Evolutionary conservation across 2,888 invertebrate genomes (phyloP), one percentile per base, ranked within the genome.

Genomic region (Myopa testacea): DNA sequence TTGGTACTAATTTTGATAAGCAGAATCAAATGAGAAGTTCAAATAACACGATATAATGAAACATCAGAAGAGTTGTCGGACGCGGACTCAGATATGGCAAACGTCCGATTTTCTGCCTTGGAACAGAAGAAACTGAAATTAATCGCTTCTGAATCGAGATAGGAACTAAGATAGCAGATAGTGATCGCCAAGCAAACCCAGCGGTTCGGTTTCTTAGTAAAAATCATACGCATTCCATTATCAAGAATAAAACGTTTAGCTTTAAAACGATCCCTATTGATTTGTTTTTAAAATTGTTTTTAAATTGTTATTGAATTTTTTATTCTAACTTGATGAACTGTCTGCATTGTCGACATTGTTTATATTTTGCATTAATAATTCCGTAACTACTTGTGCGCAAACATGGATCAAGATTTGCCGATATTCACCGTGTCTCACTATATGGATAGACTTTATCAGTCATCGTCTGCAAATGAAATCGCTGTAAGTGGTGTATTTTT

Each of bases 371-470:
- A 16, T 38, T 37, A 50, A 71, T 14, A 16, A 71, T 38, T 34
- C 65, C 26, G 19, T 72, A 16, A 62, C 52, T 73, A 73, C 55
- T 8, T 63, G 58, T 75, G 52, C 70, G n/a, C 67, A 55, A 78
- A 70, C 71, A 88, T 87, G 86, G 79, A 76, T 34, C 82, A 85
- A 73, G 81, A 82, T 77, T 75, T 84, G 60, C 80, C 85, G 45
- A 83, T 87, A 55, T 88, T 83, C 80, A 84, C 86, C n/a, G 85
- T 87, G 80, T 87, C 88, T 3, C 81, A 86, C 77, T 86, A 82
- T 78, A 77, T 87, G 83, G 87, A 86, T 80, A 80, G 81, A 45
- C 81, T 82, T 75, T 78, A 81, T 65, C 80, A 81, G 63, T 71
- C 81, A 55, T 58, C 81, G n/a, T 73, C 80, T 26, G 75, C 78